These are phyloP conservation scores for Diachasmimorpha longicaudata DNA, from an alignment of 1,140 invertebrate species.

Conservation along the genomic window DNA sequence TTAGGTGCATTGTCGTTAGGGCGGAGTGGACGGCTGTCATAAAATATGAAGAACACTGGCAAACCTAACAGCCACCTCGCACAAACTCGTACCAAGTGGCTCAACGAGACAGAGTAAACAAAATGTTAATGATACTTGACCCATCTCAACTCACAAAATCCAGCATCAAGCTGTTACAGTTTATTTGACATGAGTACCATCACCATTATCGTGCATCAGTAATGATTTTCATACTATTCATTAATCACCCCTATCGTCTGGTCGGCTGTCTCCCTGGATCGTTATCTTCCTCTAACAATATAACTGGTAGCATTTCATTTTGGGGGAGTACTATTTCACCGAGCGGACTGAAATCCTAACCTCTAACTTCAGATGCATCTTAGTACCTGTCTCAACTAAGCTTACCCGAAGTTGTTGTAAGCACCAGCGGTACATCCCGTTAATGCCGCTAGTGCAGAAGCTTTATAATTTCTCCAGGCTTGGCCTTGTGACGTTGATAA, in stretches of 20 bases:
- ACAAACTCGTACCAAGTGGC: constrained; percentile 26
- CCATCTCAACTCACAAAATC: constrained; percentile 39
- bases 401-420: neutral
- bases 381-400: neutral
- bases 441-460: neutral
- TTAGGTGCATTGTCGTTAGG: constrained; percentile 45
- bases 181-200: neutral
- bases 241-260: neutral
- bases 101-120: constrained; percentile 26
- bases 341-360: neutral
- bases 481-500: neutral
- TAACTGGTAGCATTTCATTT: neutral
- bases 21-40: constrained; percentile 27
- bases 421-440: neutral
- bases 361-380: neutral
- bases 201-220: neutral
- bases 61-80: constrained; percentile 27
- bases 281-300: neutral
- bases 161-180: neutral
- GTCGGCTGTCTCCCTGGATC: too few species aligned
- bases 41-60: constrained; percentile 41
- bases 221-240: neutral
- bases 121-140: constrained; percentile 45
- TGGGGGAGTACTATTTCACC: neutral
- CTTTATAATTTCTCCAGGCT: neutral